A percentile compares a stretch with the other conserved stretches of the same genome.
Evolutionary conservation across 2,797 vertebrate genomes (phyloP).

Genomic region (Champsocephalus esox): DNA sequence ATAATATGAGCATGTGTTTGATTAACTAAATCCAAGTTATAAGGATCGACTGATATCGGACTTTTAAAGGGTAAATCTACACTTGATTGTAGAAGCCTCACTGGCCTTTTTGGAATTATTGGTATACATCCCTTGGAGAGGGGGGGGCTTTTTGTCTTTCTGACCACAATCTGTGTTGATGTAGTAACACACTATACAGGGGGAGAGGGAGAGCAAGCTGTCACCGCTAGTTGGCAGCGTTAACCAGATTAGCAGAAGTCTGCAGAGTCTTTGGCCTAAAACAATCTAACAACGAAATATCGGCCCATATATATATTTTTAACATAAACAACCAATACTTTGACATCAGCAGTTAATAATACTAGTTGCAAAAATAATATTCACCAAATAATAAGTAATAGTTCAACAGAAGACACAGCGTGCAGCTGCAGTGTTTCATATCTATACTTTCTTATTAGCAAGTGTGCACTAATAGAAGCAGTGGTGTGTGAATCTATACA

Average conservation of each 20-base stretch:
- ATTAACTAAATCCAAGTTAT: background rate
- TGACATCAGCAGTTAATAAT: background rate
- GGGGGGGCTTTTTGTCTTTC: background rate
- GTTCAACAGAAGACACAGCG: background rate
- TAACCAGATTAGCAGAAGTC: background rate
- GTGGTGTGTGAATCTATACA: background rate
- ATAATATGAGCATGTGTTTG: background rate
- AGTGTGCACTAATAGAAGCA: background rate
- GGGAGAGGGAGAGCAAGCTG: background rate
- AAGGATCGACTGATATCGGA: too few species aligned
- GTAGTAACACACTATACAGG: background rate
- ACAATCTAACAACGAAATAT: background rate
- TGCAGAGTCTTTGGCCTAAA: background rate
- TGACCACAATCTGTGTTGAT: background rate
- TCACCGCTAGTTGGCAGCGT: background rate
- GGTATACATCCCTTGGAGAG: too few species aligned
- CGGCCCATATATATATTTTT: background rate
- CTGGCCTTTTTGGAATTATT: too few species aligned
- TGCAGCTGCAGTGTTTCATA: background rate
- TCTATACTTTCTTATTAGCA: background rate
- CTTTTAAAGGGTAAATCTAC: background rate
- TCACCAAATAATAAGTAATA: too few species aligned
- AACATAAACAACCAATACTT: background rate
- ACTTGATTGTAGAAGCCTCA: background rate
- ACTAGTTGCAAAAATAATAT: background rate